Evolutionary conservation across 2,888 invertebrate genomes (phyloP), one percentile per base, ranked within the genome.

Genomic region (Ectropis crepuscularia): DNA sequence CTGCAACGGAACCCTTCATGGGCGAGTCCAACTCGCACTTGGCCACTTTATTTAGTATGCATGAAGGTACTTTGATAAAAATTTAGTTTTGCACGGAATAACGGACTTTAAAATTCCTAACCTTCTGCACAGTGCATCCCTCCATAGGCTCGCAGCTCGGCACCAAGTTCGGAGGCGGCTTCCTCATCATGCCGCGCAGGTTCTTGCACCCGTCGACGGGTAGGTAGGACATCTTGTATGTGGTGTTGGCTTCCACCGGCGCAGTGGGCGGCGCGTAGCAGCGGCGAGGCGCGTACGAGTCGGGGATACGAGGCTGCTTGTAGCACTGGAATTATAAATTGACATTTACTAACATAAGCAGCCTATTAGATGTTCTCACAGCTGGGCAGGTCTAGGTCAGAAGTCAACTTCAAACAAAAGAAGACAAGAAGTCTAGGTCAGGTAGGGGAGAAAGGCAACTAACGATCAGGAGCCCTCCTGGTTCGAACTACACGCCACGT

Each of bases 151-250:
- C 89, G 50, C 87, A 86, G 73, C 91, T 91, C 0, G 89, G 85
- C 43, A 92, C 87, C 0, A 92, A 70, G 60, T 88, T 92, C 0
- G 87, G 79, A 0, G 77, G 54, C 0, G 90, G 92, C 57, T 82
- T 89, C 58, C 81, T 73, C 5, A 80, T 66, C 57, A 81, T 73
- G 1, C 89, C 80, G 79, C 95, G 75, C 0, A 93, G 80, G 63
- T 89, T 87, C 71, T 76, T 73, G 68, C 89, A 87, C 0, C 86
- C 90, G 0, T 88, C 88, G 0, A 83, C 86, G 0, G 94, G 95
- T 16, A 94, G 82, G 74, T 94, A 96, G 0, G 95, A 95, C 71
- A 95, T 90, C 63, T 94, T 94, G 80, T 96, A 95, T 0, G 95
- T 94, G 12, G 96, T 96, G 68, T 94, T 92, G 0, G 81, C 85